Conservation (phyloP, 2,113 vertebrate genomes). For the Sphaerodactylus townsendi region DNA sequence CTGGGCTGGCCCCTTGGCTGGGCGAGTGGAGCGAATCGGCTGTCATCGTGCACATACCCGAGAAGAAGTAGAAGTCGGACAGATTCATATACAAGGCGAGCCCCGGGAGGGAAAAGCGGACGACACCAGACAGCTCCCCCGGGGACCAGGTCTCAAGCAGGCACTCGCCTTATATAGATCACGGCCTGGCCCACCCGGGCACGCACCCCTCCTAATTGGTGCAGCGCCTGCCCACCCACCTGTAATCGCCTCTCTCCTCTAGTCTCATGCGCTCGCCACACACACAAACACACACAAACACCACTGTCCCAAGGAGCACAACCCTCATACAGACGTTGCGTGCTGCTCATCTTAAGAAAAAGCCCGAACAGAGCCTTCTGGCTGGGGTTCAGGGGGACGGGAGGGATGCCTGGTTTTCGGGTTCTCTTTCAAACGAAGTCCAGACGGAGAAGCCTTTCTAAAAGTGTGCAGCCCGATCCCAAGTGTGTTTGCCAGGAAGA, state of each 20-base stretch:
- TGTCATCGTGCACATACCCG: conserved; percentile 83
- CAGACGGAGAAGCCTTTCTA: not conserved
- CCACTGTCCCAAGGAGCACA: not conserved
- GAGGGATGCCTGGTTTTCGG: not conserved
- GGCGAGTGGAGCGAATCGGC: conserved; percentile 74
- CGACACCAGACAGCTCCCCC: not conserved
- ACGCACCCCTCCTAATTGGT: conserved; percentile 14
- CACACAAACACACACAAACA: not conserved
- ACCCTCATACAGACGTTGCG: too few species aligned
- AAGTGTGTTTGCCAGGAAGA: too few species aligned
- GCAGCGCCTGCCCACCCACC: conserved; percentile 33
- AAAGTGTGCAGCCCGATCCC: not conserved
- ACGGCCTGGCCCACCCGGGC: conserved; percentile 37
- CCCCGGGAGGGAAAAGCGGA: not conserved
- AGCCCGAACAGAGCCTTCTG: too few species aligned
- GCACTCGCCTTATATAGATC: conserved; percentile 41
- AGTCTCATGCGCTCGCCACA: not conserved
- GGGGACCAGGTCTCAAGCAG: conserved; percentile 32
- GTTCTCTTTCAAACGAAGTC: not conserved
- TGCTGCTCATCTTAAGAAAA: too few species aligned
- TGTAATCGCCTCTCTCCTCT: not conserved
- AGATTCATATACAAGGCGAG: conserved; percentile 81
- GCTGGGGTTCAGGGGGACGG: not conserved
- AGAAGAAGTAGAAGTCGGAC: conserved; percentile 78
- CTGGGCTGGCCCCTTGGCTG: conserved; percentile 31